Conservation (phyloP, 2,113 vertebrate species). For the Cryptotis parvus region DNA sequence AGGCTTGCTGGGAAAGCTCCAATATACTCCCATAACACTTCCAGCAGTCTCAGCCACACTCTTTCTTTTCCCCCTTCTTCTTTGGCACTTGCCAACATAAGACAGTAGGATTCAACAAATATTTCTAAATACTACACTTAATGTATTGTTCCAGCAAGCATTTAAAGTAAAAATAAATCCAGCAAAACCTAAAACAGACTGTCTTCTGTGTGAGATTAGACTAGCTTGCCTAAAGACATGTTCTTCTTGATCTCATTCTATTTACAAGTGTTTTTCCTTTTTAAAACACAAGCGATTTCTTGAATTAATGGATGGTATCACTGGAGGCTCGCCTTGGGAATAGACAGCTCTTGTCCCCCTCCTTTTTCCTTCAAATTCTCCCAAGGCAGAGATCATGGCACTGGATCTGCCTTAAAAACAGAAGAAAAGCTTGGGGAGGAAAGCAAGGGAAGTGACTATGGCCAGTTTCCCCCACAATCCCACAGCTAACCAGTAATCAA, state of each 20-base stretch:
- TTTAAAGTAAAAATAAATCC: conserved; percentile 72
- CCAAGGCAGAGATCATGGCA: conserved; percentile 14
- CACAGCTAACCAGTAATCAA: not conserved
- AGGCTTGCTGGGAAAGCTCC: conserved; percentile 73
- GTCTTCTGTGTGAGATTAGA: conserved; percentile 76
- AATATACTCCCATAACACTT: conserved; percentile 68
- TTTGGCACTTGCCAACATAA: conserved; percentile 78
- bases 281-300: conserved; percentile 60
- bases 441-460: not conserved
- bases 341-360: not conserved
- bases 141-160: conserved; percentile 81
- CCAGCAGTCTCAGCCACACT: conserved; percentile 69
- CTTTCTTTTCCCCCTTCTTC: conserved; percentile 66
- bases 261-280: conserved; percentile 13
- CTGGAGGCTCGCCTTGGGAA: conserved; percentile 20
- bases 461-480: conserved; percentile 60
- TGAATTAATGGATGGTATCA: conserved; percentile 67
- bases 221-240: conserved; percentile 68
- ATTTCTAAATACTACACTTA: conserved; percentile 81
- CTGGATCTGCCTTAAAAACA: not conserved
- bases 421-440: not conserved
- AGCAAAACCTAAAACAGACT: conserved; percentile 65
- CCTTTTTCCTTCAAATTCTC: not conserved
- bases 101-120: conserved; percentile 83
- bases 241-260: conserved; percentile 58